Base-by-base conservation (phyloP, 2,888 invertebrate species). In the Sesia apiformis region DNA sequence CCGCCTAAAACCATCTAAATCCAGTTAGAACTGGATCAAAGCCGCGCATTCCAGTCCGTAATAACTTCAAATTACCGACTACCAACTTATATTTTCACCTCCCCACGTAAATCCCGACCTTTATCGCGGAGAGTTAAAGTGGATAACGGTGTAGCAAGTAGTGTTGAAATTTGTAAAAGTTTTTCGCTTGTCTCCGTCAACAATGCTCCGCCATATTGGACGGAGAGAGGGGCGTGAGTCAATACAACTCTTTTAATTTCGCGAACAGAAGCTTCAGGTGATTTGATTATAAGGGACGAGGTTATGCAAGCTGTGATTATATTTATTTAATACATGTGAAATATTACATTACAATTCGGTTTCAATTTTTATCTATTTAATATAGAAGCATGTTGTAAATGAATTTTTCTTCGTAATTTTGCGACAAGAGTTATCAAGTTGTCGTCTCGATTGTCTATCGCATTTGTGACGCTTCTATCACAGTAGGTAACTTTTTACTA, bases 201-300 rank as follows among this genome's bases (percentile, higher is more conserved):
- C 46, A 46, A 46, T 46, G 7, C 8, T 8, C 46, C 7, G 46
- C 46, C 46, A 46, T 46, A 46, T 46, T 46, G 46, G 46, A 46
- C 4, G 46, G 8, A 8, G 23, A 46, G 23, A 51, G 57, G 55
- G 63, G 62, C 63, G 64, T 59, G 65, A 68, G 62, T 56, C 56
- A 63, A 67, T 64, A 73, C 71, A 81, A 80, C 80, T 81, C 83
- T 83, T 82, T 80, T 82, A 78, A 81, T 83, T 74, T 79, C 64
- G 62, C 46, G 66, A 67, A 64, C 73, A 75, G 75, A 73, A 67
- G 76, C 71, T 72, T 62, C 68, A 51, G 58, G 62, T 78, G 72
- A 84, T 80, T 80, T 76, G 67, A 81, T 84, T 84, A 76, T 51
- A 46, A 52, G 41, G 72, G 70, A 63, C 52, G 63, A 59, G 4